phyloP scores from a whole-genome alignment of 2,888 invertebrate species.

The Branchellion lobata region DNA sequence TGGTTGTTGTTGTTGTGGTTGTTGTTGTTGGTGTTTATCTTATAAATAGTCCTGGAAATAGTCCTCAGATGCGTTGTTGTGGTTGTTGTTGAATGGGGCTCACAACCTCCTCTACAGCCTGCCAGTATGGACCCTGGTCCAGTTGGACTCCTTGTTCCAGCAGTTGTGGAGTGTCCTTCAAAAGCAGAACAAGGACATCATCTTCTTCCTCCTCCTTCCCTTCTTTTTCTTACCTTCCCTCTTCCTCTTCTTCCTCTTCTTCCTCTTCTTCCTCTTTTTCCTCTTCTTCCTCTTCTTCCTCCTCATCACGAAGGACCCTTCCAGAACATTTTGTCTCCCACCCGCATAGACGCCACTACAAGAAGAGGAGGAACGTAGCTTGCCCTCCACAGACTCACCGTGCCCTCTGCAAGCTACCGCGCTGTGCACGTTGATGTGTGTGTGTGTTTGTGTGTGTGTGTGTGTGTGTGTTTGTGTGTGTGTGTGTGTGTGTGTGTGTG shows the following conservation, averaged over 20 bases:
- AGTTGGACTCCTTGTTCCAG: constrained; percentile 80
- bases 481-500: constrained; percentile 36
- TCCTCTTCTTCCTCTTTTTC: no score
- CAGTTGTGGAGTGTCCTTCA: constrained; percentile 69
- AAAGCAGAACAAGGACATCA: constrained; percentile 52
- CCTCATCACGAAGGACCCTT: no score
- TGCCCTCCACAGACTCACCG: neutral
- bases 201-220: neutral
- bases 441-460: constrained; percentile 12
- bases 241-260: no score
- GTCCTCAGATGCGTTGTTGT: no score
- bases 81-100: no score
- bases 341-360: neutral
- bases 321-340: neutral
- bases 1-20: no score
- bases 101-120: constrained; percentile 10
- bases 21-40: no score
- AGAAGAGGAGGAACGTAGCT: neutral
- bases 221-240: no score
- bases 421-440: neutral
- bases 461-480: constrained; percentile 21
- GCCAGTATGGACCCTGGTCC: constrained; percentile 68
- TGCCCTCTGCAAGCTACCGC: neutral
- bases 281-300: no score
- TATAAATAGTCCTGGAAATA: neutral